phyloP scores from a whole-genome alignment of 1,140 invertebrate species.

The Ostrea edulis region DNA sequence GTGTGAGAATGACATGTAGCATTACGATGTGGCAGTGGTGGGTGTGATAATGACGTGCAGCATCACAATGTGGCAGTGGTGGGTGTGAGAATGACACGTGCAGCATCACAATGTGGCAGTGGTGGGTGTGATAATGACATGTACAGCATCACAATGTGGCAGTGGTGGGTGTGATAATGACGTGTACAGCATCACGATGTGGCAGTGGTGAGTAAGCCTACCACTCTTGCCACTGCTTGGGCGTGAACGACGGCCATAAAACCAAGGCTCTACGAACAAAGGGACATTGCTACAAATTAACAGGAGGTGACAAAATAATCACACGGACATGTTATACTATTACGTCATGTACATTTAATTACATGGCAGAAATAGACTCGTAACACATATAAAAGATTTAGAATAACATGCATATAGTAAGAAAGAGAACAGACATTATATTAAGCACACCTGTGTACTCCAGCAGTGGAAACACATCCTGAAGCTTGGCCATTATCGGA shows the following conservation, averaged over 20 bases:
- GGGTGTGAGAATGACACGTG: no score
- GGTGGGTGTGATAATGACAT: no score
- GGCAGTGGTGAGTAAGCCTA: neutral
- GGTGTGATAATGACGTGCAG: no score
- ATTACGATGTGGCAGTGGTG: neutral
- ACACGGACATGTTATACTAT: neutral
- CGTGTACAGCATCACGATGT: neutral
- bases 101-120: no score
- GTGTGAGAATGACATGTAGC: neutral
- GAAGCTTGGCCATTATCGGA: slow-evolving; percentile 64
- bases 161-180: no score
- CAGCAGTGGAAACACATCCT: slow-evolving; percentile 71
- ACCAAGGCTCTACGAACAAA: slow-evolving; percentile 25
- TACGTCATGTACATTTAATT: neutral
- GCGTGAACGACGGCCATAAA: neutral
- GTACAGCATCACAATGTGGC: no score
- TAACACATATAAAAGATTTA: neutral
- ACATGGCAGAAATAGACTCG: neutral
- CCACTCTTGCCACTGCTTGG: slow-evolving; percentile 32
- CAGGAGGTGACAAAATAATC: neutral
- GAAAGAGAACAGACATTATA: neutral
- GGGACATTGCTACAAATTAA: neutral
- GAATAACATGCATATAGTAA: neutral
- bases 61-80: no score
- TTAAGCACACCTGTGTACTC: slow-evolving; percentile 70